Evolutionary conservation across 2,888 invertebrate genomes (phyloP).

Genomic region (Epistrophe grossulariae): DNA sequence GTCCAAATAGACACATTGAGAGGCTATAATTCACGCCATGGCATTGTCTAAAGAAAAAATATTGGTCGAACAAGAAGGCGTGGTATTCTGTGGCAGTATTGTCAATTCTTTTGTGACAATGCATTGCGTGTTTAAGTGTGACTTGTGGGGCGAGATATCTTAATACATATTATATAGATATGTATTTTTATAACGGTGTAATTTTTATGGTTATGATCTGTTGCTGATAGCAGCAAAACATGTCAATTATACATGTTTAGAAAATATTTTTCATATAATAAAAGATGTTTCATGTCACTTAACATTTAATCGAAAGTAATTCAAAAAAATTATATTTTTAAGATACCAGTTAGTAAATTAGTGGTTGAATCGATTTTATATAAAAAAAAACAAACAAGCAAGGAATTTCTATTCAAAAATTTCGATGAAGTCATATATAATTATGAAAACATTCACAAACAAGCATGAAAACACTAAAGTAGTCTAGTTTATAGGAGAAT

Average conservation of each 20-base stretch:
- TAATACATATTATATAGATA: no score
- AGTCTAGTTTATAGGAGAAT: no score
- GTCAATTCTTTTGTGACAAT: constrained; percentile 18
- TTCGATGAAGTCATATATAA: no score
- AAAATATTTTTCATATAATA: constrained; percentile 20
- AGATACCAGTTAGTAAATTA: neutral
- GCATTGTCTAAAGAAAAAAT: constrained; percentile 18
- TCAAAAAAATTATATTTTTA: neutral
- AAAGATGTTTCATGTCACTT: constrained; percentile 20
- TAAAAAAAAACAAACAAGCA: neutral
- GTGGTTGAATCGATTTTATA: neutral
- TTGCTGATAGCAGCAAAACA: constrained; percentile 25
- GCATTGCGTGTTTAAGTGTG: constrained; percentile 11
- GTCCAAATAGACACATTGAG: constrained; percentile 35
- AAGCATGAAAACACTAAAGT: no score
- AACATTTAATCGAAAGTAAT: constrained; percentile 21
- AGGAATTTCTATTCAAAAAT: neutral
- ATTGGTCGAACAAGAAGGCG: constrained; percentile 36
- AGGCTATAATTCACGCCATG: constrained; percentile 22
- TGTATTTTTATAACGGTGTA: constrained; percentile 9
- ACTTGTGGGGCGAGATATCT: constrained; percentile 1
- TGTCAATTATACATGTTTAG: constrained; percentile 40
- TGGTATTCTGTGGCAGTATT: neutral
- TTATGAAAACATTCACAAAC: no score
- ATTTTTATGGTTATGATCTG: constrained; percentile 40